Conservation (phyloP, 1,140 invertebrate species). For the Rhyzopertha dominica region DNA sequence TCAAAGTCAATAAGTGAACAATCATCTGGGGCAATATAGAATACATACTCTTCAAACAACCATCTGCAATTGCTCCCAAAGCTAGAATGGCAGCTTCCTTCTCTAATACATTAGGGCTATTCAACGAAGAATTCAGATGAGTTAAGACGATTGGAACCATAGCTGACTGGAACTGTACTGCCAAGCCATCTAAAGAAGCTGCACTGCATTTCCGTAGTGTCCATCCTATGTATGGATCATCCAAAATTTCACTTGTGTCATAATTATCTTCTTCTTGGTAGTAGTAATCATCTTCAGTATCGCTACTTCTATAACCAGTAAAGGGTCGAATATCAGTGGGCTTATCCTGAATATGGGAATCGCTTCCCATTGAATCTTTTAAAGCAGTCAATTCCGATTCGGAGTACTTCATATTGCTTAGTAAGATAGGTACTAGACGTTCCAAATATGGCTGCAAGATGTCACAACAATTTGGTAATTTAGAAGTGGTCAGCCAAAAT, state of each 20-base stretch:
- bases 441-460: conserved; percentile 80
- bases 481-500: conserved; percentile 96
- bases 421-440: conserved; percentile 83
- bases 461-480: conserved; percentile 91
- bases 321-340: conserved; percentile 37
- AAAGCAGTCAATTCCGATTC: conserved; percentile 93
- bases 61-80: conserved; percentile 95
- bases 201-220: conserved; percentile 97
- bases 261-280: conserved; percentile 58
- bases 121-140: conserved; percentile 93
- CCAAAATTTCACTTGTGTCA: conserved; percentile 73
- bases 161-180: conserved; percentile 94
- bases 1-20: conserved; percentile 87
- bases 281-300: conserved; percentile 52
- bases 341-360: conserved; percentile 35
- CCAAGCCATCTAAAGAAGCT: conserved; percentile 92
- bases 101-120: conserved; percentile 91
- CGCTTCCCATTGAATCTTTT: conserved; percentile 54
- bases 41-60: conserved; percentile 95
- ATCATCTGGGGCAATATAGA: conserved; percentile 92
- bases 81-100: conserved; percentile 85
- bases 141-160: conserved; percentile 88
- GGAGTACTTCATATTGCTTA: conserved; percentile 96
- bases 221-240: conserved; percentile 93
- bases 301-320: conserved; percentile 34